Base-by-base conservation (phyloP, 2,888 invertebrate species). In the Dasypogon diadema region DNA sequence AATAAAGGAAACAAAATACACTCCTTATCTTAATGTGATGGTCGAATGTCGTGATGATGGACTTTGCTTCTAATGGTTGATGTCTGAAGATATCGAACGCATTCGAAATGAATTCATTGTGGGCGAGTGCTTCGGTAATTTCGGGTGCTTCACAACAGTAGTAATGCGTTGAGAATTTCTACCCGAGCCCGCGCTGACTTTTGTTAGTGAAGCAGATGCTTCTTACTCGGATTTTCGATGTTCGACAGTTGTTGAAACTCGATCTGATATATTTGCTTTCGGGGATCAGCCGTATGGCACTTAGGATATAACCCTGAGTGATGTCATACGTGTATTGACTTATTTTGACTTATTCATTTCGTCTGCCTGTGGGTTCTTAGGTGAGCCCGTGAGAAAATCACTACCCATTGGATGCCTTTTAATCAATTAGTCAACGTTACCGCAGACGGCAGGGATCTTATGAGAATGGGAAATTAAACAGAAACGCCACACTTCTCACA, bases 21-120 rank as follows among this genome's bases (percentile, higher is more conserved):
- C n/a, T 48, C 55, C 65, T 76, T 76, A 76, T 76, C 76, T 76
- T 76, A 76, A 76, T 74, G 74, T 74, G 76, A 63, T 76, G 73
- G 76, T 63, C 46, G 72, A 63, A 56, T 65, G 77, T 77, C 77
- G 77, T 77, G 77, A 77, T 77, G 77, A 77, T 73, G 77, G 77
- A 75, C 65, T 77, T 77, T 70, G 42, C 30, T 65, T 75, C 75
- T 77, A 77, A 77, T 77, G 77, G 75, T 75, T 34, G 70, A 60
- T 75, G 75, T 63, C 65, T 75, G 70, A 72, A 42, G 58, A 60
- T 51, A 70, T 54, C 10, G 34, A 24, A 16, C 21, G 54, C 70
- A 70, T 34, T 54, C 70, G 51, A 70, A 54, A 10, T 51, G 70
- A 34, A 54, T 54, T 54, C 54, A 26, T 54, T 51, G 26, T 70